Conservation (phyloP, 2,113 vertebrate species). For the Sorex fumeus region DNA sequence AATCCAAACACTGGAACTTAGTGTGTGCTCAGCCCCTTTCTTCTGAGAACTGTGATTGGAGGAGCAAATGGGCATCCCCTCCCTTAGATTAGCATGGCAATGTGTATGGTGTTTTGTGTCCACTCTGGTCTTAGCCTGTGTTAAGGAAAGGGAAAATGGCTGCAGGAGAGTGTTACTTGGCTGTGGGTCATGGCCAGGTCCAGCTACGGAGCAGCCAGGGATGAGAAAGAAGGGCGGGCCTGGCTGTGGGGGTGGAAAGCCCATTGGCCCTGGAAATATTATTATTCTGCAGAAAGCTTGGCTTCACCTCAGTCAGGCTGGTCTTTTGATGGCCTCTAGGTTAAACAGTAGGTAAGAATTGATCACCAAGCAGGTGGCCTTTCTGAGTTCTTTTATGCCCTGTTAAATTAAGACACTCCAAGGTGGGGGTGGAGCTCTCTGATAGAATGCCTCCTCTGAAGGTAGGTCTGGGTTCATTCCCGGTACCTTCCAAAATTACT, state of each 20-base stretch:
- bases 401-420: too few relatives aligned
- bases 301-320: background rate
- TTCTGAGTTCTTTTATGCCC: conserved; percentile 7
- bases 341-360: background rate
- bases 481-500: background rate
- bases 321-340: conserved; percentile 20
- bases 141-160: conserved; percentile 21
- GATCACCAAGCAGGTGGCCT: background rate
- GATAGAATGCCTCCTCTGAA: too few relatives aligned
- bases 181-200: conserved; percentile 24
- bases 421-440: too few relatives aligned
- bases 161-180: conserved; percentile 57
- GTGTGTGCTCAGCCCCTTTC: background rate
- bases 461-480: too few relatives aligned
- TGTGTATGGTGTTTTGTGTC: background rate
- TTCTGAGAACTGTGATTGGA: background rate
- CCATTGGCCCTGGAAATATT: background rate
- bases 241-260: background rate
- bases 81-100: background rate
- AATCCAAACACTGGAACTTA: conserved; percentile 9
- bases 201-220: background rate
- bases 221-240: background rate
- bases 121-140: background rate
- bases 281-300: conserved; percentile 47
- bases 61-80: too few relatives aligned